Base-by-base conservation (phyloP, 1,140 invertebrate species). In the Drosophila willistoni region DNA sequence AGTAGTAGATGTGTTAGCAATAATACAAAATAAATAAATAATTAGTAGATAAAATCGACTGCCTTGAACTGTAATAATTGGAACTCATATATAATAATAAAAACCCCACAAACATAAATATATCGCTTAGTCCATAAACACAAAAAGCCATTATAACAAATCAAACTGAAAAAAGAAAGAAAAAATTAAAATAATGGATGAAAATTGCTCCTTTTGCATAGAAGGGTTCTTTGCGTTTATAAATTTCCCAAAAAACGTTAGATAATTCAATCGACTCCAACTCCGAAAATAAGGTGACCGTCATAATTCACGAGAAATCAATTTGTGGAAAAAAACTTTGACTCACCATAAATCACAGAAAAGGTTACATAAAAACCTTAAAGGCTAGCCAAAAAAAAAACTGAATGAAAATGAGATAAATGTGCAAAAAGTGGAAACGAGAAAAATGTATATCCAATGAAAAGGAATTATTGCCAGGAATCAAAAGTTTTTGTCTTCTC, bases 271-370 rank as follows among this genome's bases (percentile, higher is more conserved):
- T 51, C 17, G 44, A 47, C 44, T 19, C 64, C 29, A 36, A 25
- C 9, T 29, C 64, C 29, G 10, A 69, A 22, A 51, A 19, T 51
- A 51, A 51, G 44, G 59, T 55, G 59, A 64, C 69, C 64, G 55
- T 57, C 65, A 77, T 77, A 73, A 73, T 34, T 77, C 68, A 62
- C 39, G 42, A 22, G 33, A 61, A 62, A 62, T 62, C 60, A 62
- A 62, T 62, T 62, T 44, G 60, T n/a, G 41, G n/a, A 62, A 41
- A 39, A 42, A 62, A 62, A 62, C 12, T 44, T 39, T 44, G 19
- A 2, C 34, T 36, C 14, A 5, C 13, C 12, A 62, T 62, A 62
- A 62, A 41, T 41, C 36, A 77, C 42, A 61, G 33, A 72, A 75
- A 72, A 67, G 68, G 44, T 51, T 51, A 51, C 19, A 51, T 22